phyloP scores from a whole-genome alignment of 1,140 invertebrate genomes.

The Heliothis subflexa region DNA sequence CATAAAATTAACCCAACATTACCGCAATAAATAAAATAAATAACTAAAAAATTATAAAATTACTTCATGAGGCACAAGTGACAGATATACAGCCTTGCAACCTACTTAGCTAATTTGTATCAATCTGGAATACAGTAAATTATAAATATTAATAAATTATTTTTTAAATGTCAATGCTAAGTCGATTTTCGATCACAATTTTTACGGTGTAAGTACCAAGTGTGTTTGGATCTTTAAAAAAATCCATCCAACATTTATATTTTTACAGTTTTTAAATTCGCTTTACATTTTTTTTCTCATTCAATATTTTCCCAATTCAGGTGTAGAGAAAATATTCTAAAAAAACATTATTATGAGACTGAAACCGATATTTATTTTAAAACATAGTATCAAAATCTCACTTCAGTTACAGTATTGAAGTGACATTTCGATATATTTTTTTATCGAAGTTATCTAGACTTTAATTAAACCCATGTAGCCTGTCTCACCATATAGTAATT shows the following conservation, averaged over 20 bases:
- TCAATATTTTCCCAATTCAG: background rate
- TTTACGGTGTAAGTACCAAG: constrained; percentile 28
- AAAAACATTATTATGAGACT: background rate
- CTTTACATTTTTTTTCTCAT: background rate
- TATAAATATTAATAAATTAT: constrained; percentile 23
- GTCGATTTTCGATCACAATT: constrained; percentile 14
- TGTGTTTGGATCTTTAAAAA: constrained; percentile 6
- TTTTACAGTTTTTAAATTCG: background rate
- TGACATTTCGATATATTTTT: background rate
- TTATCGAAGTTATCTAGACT: background rate
- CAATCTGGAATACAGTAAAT: constrained; percentile 24
- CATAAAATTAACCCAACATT: constrained; percentile 23
- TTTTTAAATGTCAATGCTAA: constrained; percentile 4
- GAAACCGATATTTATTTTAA: constrained; percentile 9
- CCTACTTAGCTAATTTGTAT: constrained; percentile 21
- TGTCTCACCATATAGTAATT: background rate
- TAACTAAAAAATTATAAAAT: constrained; percentile 34
- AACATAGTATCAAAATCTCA: background rate
- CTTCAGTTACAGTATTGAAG: background rate
- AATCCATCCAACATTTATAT: constrained; percentile 3
- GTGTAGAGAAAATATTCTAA: constrained; percentile 6
- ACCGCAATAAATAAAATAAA: constrained; percentile 43
- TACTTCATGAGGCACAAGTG: constrained; percentile 36
- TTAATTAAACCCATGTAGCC: constrained; percentile 1
- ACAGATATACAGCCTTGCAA: background rate